Evolutionary conservation across 2,888 invertebrate species (phyloP), one percentile per base, ranked within the genome.

Genomic region (Trichogramma dendrolimi): DNA sequence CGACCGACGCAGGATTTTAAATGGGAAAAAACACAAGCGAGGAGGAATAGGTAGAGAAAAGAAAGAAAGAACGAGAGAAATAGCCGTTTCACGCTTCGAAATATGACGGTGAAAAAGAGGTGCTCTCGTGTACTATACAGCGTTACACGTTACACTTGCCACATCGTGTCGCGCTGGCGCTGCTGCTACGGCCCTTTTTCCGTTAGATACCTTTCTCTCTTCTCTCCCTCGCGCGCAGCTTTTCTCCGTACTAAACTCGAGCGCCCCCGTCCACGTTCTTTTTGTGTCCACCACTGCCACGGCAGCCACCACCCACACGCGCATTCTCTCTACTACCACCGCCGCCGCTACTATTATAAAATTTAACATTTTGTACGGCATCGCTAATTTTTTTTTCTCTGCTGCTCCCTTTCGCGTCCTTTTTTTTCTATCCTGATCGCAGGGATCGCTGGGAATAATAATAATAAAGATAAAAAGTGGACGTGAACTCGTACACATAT

Each of bases 291-390:
- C 27, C 11, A 49, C 60, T 0, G 27, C 27, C 27, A 2, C 51
- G 2, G 1, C 11, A 1, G 14, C 48, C 48, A 48, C 48, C 48
- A 11, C 27, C 50, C 60, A 46, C 57, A 43, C 46, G 7, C 43
- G 47, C 41, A 46, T 55, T 60, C 55, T 58, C 58, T 61, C 58
- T 56, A 11, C 27, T 11, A 46, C 60, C 27, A 4, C 38, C 41
- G 46, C 55, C 47, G 50, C 49, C 62, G 61, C 27, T 27, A 60
- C 64, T 62, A 64, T 64, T 64, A 64, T 64, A 62, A 62, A 11
- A 51, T 60, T 61, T 64, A 64, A 64, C 64, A 59, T 64, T 64
- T 64, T 61, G 61, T 51, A 51, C 60, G 55, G 47, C 50, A 57
- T 46, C 61, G 60, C 62, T 61, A 62, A 61, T 61, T 64, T 62